Percentiles rank a stretch among this genome's conserved stretches.
phyloP scores from a whole-genome alignment of 2,888 invertebrate species.

The Neuroscelio doddi region DNA sequence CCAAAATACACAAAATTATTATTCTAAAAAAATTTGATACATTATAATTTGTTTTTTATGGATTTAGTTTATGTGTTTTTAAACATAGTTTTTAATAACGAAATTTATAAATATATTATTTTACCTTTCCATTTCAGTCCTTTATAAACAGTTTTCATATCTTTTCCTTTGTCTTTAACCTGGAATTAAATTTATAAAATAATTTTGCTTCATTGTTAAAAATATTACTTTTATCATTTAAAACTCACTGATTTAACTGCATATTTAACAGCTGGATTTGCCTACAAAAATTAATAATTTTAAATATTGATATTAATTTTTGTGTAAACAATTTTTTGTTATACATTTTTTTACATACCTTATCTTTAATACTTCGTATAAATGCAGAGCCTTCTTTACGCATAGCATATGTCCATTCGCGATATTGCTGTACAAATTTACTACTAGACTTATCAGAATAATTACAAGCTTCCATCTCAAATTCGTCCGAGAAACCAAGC shows the following conservation, averaged over 20 bases:
- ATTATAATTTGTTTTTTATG: too few relatives aligned
- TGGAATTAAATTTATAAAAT: slow-evolving; percentile 58
- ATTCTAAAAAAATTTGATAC: too few relatives aligned
- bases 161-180: slow-evolving; percentile 84
- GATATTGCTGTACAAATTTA: slow-evolving; percentile 81
- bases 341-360: slow-evolving; percentile 75
- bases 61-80: too few relatives aligned
- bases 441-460: slow-evolving; percentile 79
- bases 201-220: not conserved
- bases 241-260: slow-evolving; percentile 94
- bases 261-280: slow-evolving; percentile 94
- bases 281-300: slow-evolving; percentile 73
- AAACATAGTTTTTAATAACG: too few relatives aligned
- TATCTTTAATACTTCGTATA: slow-evolving; percentile 90
- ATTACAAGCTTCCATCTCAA: slow-evolving; percentile 90
- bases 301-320: not conserved
- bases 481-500: slow-evolving; percentile 93
- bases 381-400: slow-evolving; percentile 88
- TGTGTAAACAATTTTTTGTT: not conserved
- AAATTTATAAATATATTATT: not conserved
- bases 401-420: slow-evolving; percentile 86
- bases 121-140: slow-evolving; percentile 79
- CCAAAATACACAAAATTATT: too few relatives aligned
- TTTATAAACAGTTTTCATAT: slow-evolving; percentile 85
- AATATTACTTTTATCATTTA: not conserved